Evolutionary conservation across 2,888 invertebrate genomes (phyloP).

Genomic region (Sarcophaga variegata): DNA sequence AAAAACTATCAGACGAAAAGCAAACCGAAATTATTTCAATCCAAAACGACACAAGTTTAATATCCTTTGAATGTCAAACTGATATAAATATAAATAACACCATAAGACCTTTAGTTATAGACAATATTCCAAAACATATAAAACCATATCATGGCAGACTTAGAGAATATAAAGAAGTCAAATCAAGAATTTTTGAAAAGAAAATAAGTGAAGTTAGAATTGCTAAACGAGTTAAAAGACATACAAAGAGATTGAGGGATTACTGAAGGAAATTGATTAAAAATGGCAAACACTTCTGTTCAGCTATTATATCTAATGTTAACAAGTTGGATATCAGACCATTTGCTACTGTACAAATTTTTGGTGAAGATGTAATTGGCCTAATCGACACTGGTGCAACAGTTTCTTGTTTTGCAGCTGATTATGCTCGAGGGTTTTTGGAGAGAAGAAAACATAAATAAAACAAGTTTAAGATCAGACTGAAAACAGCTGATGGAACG

Average conservation of each 20-base stretch:
- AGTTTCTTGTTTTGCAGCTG: slow-evolving; percentile 21
- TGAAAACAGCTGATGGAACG: slow-evolving; percentile 23
- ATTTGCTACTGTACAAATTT: slow-evolving; percentile 13
- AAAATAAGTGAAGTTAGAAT: not conserved
- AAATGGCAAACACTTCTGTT: not conserved
- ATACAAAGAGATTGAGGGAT: not conserved
- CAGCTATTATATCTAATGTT: slow-evolving; percentile 9
- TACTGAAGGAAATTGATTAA: not conserved
- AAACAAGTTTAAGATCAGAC: slow-evolving; percentile 8
- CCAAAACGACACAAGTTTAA: slow-evolving; percentile 8
- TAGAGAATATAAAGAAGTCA: slow-evolving; percentile 1
- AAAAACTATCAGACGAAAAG: not conserved
- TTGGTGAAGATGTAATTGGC: slow-evolving; percentile 25
- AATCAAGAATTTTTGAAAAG: slow-evolving; percentile 26
- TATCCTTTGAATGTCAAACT: slow-evolving; percentile 11
- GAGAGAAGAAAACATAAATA: slow-evolving; percentile 4
- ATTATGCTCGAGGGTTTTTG: not conserved
- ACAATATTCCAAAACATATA: not conserved
- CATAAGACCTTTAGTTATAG: not conserved
- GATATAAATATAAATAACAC: not conserved
- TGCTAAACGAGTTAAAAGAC: not conserved
- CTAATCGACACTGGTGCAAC: slow-evolving; percentile 43
- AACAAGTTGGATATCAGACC: slow-evolving; percentile 7
- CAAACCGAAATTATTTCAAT: not conserved
- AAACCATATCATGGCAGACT: slow-evolving; percentile 13